A percentile compares a stretch with the other conserved stretches of the same genome.
phyloP scores from a whole-genome alignment of 2,113 vertebrate genomes.

The Alligator sinensis region DNA sequence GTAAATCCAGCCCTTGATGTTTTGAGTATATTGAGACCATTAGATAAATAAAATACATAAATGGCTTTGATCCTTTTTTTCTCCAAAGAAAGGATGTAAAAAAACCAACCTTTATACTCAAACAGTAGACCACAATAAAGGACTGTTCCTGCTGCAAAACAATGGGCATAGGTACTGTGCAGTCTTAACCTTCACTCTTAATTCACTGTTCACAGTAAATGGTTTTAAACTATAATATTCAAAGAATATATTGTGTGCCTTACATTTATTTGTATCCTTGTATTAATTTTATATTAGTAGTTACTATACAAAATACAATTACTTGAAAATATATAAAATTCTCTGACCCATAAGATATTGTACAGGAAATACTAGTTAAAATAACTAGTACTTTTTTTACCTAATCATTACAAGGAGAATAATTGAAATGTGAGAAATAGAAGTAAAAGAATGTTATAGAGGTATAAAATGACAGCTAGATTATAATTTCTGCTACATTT shows the following conservation, averaged over 20 bases:
- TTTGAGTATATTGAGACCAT: constrained; percentile 26
- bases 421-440: constrained; percentile 7
- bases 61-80: constrained; percentile 9
- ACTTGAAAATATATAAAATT: not conserved
- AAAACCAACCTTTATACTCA: not conserved
- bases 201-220: not conserved
- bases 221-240: not conserved
- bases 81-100: constrained; percentile 19
- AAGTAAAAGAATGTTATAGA: constrained; percentile 24
- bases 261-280: not conserved
- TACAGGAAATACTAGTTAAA: constrained; percentile 40
- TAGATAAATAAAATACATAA: constrained; percentile 48
- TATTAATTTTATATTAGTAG: not conserved
- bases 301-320: not conserved
- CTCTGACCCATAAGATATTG: not conserved
- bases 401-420: not conserved
- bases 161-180: constrained; percentile 10
- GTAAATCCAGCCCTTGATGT: not conserved
- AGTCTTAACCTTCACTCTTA: not conserved
- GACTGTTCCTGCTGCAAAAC: constrained; percentile 13
- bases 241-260: not conserved
- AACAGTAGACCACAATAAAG: not conserved
- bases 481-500: constrained; percentile 39
- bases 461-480: constrained; percentile 6
- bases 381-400: constrained; percentile 2